Evolutionary conservation across 2,888 invertebrate genomes (phyloP), one percentile per base, ranked within the genome.

Genomic region (Parnassius glacialis): DNA sequence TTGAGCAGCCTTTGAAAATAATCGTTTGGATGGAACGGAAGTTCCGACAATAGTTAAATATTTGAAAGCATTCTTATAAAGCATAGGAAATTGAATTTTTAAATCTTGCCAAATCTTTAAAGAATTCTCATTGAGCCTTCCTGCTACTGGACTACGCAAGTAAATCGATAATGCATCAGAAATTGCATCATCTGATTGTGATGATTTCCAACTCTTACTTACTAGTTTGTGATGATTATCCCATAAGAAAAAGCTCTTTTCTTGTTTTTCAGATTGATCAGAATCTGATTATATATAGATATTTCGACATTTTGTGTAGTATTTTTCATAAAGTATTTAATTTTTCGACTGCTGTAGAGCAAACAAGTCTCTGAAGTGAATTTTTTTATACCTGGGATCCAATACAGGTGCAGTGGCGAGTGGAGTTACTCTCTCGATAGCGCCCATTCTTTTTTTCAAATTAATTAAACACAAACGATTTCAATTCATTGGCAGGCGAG

Each of bases 61-160:
- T 34, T 34, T 34, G 7, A 34, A 45, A 12, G 45, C 45, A 10
- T 10, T 52, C 42, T 54, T 54, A 9, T n/a, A 13, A 3, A 53
- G n/a, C n/a, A 13, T 41, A 53, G 13, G 43, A 53, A n/a, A 54
- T 43, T 54, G 12, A 54, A n/a, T 43, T 54, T 54, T 54, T 54
- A 51, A 20, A 51, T 51, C 20, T 16, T 51, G 51, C 51, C 12
- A 13, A 51, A 51, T 51, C 51, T 51, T 20, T 51, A 51, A 51
- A 51, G 51, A 7, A 16, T 51, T 51, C 51, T 51, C 51, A 51
- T 51, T 16, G 51, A 51, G 51, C 51, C 13, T 51, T 16, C 51
- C 51, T 13, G 3, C 51, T 16, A 51, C 16, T 51, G 13, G 7
- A 16, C 51, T 51, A 16, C 51, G 51, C 51, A 51, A 51, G 51